Evolutionary conservation across 2,888 invertebrate species (phyloP).

Genomic region (Abrostola triplasia): DNA sequence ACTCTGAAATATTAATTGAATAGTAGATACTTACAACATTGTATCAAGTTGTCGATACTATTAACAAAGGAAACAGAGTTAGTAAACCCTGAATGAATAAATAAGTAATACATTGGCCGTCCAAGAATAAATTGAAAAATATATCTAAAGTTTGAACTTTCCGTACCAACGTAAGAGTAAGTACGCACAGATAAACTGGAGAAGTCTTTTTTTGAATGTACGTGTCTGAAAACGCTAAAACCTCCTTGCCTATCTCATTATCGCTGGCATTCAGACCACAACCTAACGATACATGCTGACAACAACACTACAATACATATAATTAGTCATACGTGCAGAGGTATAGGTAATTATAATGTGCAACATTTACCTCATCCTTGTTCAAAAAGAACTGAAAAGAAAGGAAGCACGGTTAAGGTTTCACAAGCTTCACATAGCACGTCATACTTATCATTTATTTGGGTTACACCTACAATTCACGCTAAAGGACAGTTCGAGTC

Average conservation of each 20-base stretch:
- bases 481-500: slow-evolving; percentile 3
- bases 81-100: no score
- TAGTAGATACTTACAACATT: no score
- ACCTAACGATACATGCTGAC: slow-evolving; percentile 23
- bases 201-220: no score
- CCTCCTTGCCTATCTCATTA: background rate
- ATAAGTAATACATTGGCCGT: no score
- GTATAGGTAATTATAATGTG: slow-evolving; percentile 48
- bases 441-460: slow-evolving; percentile 27
- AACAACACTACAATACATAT: slow-evolving; percentile 21
- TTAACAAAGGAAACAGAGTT: no score
- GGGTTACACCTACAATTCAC: slow-evolving; percentile 7
- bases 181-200: no score
- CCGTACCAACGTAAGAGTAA: no score
- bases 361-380: slow-evolving; percentile 80
- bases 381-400: slow-evolving; percentile 81
- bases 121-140: no score
- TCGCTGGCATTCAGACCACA: slow-evolving; percentile 30
- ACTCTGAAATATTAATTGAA: no score
- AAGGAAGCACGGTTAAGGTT: slow-evolving; percentile 65
- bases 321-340: slow-evolving; percentile 38
- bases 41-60: no score
- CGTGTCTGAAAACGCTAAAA: background rate
- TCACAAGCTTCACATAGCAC: slow-evolving; percentile 59
- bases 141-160: no score